Conservation (phyloP, 2,113 vertebrate species). For the Neoarius graeffei region DNA sequence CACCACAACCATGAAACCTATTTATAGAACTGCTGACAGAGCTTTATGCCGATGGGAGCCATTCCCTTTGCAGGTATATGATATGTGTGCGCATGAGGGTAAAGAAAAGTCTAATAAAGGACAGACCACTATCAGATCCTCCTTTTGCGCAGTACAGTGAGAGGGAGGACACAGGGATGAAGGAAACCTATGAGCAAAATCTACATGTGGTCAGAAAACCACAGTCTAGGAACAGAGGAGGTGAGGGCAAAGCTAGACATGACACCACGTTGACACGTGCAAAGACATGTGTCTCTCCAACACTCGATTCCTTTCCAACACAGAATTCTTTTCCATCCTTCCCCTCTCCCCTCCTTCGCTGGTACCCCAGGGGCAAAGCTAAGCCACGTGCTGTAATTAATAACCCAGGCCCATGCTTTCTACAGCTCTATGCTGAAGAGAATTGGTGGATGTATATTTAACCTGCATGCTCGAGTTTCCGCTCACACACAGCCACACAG, state of each 20-base stretch:
- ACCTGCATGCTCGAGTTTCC: slow-evolving; percentile 73
- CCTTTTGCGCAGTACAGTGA: not conserved
- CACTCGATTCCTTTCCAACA: not conserved
- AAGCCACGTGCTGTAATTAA: slow-evolving; percentile 6
- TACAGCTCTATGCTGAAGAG: slow-evolving; percentile 4
- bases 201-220: not conserved
- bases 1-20: slow-evolving; percentile 47
- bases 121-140: not conserved
- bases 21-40: slow-evolving; percentile 58
- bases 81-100: slow-evolving; percentile 3
- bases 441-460: slow-evolving; percentile 57
- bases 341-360: not conserved
- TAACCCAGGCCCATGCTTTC: slow-evolving; percentile 26
- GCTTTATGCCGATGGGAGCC: slow-evolving; percentile 41
- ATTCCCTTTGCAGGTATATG: slow-evolving; percentile 15
- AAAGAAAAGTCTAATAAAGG: slow-evolving; percentile 9
- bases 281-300: not conserved
- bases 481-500: slow-evolving; percentile 31
- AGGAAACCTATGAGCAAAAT: not conserved
- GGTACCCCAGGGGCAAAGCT: not conserved
- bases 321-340: slow-evolving; percentile 1
- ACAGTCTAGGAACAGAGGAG: not conserved
- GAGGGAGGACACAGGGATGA: slow-evolving; percentile 23
- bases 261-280: slow-evolving; percentile 46
- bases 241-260: slow-evolving; percentile 31